Evolutionary conservation across 2,113 vertebrate genomes (phyloP).

Genomic region (Manacus vitellinus): DNA sequence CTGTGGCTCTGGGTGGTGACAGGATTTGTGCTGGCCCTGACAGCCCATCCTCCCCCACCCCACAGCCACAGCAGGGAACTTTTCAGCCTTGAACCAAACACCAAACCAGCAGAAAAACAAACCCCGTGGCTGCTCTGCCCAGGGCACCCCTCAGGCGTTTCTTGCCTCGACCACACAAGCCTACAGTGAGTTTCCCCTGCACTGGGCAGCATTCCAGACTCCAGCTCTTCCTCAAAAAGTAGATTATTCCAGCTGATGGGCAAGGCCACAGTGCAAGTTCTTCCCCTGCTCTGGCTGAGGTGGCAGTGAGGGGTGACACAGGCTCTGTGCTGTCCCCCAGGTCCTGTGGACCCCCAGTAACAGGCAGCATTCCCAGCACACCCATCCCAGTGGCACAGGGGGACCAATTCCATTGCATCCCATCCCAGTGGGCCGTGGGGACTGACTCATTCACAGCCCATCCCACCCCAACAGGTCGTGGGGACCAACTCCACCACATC

Average conservation of each 20-base stretch:
- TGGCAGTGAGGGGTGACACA: background rate
- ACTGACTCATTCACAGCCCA: background rate
- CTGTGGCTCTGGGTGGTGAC: background rate
- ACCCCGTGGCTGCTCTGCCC: background rate
- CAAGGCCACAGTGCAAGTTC: background rate
- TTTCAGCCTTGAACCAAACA: background rate
- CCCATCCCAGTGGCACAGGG: background rate
- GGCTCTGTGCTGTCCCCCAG: background rate
- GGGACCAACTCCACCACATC: no score
- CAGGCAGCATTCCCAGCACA: background rate
- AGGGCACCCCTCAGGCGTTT: background rate
- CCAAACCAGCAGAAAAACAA: background rate
- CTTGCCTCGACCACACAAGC: background rate
- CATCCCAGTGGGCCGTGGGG: background rate
- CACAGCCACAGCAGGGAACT: background rate
- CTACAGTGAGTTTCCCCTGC: background rate
- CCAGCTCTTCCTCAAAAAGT: background rate
- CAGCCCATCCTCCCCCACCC: background rate
- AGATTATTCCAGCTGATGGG: background rate
- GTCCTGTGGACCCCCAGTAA: rapidly evolving
- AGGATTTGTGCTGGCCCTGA: background rate
- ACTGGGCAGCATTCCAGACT: background rate
- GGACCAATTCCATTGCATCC: background rate
- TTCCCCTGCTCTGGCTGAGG: background rate
- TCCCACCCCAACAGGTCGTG: background rate